Evolutionary conservation across 1,140 invertebrate genomes (phyloP), one percentile per base, ranked within the genome.

Genomic region (Grapholita molesta): DNA sequence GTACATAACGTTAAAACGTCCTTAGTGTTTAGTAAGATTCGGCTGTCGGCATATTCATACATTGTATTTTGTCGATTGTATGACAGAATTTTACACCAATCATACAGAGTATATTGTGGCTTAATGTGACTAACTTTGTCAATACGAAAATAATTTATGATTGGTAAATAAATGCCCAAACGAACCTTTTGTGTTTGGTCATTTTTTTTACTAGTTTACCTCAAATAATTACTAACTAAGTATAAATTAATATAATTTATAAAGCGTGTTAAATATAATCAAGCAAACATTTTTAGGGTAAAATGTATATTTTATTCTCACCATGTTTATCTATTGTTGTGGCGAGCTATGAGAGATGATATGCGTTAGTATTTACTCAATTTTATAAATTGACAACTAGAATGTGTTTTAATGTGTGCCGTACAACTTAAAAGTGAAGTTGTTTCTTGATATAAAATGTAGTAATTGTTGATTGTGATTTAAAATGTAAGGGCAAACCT

Each of bases 281-380:
- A 61, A 28, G 9, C 53, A 3, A 23, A 25, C 8, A 25, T 25
- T 18, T 32, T 30, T 38, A 48, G n/a, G 12, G 4, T 11, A 24
- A 61, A 32, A 33, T 67, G 21, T 30, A 18, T 68, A 53, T 21
- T 32, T 15, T 32, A 30, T 68, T 68, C 52, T 55, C 52, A 55
- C 32, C 23, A 61, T 61, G 28, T 30, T 61, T 15, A 30, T 52
- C 42, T 12, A 61, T 30, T 28, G 55, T 30, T 61, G 55, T 61
- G 55, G 55, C 55, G 55, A 61, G 55, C 55, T 61, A 61, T 61
- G 25, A 61, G 55, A 30, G 30, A 61, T 30, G 30, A 61, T 30
- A 61, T 15, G 55, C 15, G n/a, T 48, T 48, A 48, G 21, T 48
- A 48, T 48, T 48, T 48, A 7, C 28, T n/a, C n/a, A n/a, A n/a